Conservation (phyloP, 2,113 vertebrate genomes). For the Cyphomyrus plagiostoma region DNA sequence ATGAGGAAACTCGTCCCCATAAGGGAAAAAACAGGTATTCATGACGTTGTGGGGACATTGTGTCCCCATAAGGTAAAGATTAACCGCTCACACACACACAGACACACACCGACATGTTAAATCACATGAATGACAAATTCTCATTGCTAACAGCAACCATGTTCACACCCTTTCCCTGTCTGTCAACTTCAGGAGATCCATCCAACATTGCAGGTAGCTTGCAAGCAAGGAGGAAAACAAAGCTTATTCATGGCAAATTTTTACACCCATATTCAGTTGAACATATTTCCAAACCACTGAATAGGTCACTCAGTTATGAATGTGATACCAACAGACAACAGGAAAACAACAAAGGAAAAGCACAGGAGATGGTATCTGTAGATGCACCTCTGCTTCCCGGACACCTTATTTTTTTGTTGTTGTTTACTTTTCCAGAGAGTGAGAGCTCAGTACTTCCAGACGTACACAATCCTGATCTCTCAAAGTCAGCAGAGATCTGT, state of each 20-base stretch:
- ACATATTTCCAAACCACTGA: conserved; percentile 36
- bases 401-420: conserved; percentile 28
- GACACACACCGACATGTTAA: neutral
- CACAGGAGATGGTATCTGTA: conserved; percentile 31
- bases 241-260: neutral
- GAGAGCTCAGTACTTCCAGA: conserved; percentile 33
- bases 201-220: neutral
- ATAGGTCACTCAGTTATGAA: conserved; percentile 44
- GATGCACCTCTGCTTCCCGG: conserved; percentile 26
- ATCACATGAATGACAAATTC: neutral
- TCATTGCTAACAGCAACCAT: neutral
- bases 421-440: conserved; percentile 38
- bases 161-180: neutral
- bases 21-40: no score
- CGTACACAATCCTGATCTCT: conserved; percentile 47
- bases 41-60: no score
- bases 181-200: neutral
- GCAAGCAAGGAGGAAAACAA: conserved; percentile 1
- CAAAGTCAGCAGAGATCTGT: conserved; percentile 35
- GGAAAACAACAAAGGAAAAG: conserved; percentile 44
- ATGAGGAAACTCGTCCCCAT: no score
- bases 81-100: neutral
- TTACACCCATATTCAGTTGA: conserved; percentile 14
- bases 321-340: conserved; percentile 25
- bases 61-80: no score